Percentiles rank a stretch among this genome's conserved stretches.
Conservation (phyloP, 2,797 vertebrate genomes). For the Chaetophractus vellerosus region DNA sequence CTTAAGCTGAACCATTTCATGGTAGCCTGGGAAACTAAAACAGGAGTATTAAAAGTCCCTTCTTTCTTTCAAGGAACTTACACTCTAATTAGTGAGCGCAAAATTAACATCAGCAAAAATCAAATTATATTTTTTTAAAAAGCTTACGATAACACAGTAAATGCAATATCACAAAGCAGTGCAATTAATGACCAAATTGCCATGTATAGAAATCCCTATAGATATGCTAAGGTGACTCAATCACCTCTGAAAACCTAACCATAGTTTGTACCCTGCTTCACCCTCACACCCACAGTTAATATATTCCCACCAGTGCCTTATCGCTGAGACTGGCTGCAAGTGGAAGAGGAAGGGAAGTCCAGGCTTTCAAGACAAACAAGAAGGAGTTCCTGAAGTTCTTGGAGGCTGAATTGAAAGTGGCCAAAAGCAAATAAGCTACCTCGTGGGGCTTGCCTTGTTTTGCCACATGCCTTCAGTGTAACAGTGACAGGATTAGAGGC, state of each 20-base stretch:
- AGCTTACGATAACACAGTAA: background rate
- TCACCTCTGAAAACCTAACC: background rate
- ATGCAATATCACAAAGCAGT: background rate
- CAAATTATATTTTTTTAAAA: background rate
- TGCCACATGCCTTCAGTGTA: background rate
- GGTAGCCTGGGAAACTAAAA: too few relatives aligned
- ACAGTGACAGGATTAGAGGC: background rate
- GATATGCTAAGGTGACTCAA: background rate
- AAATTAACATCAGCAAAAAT: background rate
- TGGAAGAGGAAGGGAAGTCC: background rate
- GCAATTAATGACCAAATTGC: background rate
- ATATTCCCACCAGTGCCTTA: background rate
- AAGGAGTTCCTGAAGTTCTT: background rate
- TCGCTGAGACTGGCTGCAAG: background rate
- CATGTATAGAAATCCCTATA: background rate
- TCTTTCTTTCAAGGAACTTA: slow-evolving; percentile 51
- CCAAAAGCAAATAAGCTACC: background rate
- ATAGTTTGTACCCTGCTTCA: background rate
- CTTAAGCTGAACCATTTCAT: too few relatives aligned
- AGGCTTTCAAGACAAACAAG: background rate
- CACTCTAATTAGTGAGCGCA: background rate
- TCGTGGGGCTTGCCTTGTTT: background rate
- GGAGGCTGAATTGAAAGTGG: background rate
- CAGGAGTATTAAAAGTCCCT: background rate
- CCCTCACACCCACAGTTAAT: background rate